Base-by-base conservation (phyloP, 2,888 invertebrate genomes). In the Leptopilina myrica region DNA sequence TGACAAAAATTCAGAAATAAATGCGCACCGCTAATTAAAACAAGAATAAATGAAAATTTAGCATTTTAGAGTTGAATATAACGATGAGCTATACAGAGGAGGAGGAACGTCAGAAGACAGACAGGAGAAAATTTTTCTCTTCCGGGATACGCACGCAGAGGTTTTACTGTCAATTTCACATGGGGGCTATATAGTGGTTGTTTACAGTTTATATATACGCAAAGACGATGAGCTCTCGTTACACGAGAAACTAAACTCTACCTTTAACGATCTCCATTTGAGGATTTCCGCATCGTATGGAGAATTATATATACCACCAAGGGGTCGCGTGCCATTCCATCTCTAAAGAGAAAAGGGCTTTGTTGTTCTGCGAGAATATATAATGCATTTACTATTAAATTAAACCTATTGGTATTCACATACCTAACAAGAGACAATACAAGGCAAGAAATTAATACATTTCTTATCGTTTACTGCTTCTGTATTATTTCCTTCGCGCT, bases 261-360 rank as follows among this genome's bases (percentile, higher is more conserved):
- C 77, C 79, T 79, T 83, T 83, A 83, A 83, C 81, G 83, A 81
- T 78, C 78, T 75, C 83, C 83, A 83, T 83, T 83, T 83, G 77
- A 81, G 83, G 83, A 83, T 83, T 81, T 83, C 83, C 81, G 79
- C 79, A 69, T 78, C 59, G 78, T 73, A 73, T 56, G 73, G 56
- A 56, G 73, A 14, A 67, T 14, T 64, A 69, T 49, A 49, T 49
- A 33, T 33, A 33, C 33, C 33, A 49, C 76, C 76, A 77, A 75
- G 77, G 80, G 78, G 82, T 81, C 82, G 82, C 82, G 81, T 82
- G 82, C 80, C 81, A 79, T 67, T 78, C 79, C 64, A 56, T n/a
- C 73, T 8, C 73, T 62, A 26, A n/a, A 62, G 14, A 14, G 64
- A 43, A 46, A 64, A 64, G 46, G 64, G 43, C 20, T 62, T 64